Base-by-base conservation (phyloP, 2,797 vertebrate genomes). In the Melanotaenia parkinsoni region DNA sequence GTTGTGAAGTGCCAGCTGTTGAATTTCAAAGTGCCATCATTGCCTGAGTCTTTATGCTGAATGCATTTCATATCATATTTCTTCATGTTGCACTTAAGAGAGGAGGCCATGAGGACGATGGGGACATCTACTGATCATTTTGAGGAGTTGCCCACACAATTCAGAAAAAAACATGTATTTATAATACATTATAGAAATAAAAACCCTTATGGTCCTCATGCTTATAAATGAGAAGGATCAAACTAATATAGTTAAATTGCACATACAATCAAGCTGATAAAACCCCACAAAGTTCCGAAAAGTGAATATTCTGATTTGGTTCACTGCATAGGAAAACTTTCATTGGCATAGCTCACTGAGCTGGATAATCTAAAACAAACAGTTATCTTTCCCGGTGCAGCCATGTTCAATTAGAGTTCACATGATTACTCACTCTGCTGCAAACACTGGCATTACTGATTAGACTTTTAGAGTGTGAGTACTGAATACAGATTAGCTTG, bases 51-150 rank as follows among this genome's bases (percentile, higher is more conserved):
- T 53, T 50, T 18, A 62, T 56, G 68, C 64, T 58, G 20, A 10
- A 35, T 20, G 68, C 30, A 4, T 43, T 60, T 54, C 1, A 33
- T 20, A 28, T 16, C 0, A 12, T 0, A n/a, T 54, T 22, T 5
- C 16, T 33, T 58, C 32, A 37, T 20, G 10, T 28, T 43, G 2
- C 13, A 22, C 18, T 12, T 1, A 2, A 14, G 33, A 56, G 0
- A 53, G 26, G 3, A 57, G 0, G n/a, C 8, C 10, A 38, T 51
- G 47, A 51, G 16, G 40, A 33, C 59, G 79, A 69, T 22, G 40
- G 38, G 1, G 67, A 67, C 87, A 81, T 74, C 85, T 84, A 40
- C 51, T 87, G 90, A 72, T 37, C 13, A 9, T 45, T 59, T 60
- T 26, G 26, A 43, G 38, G 32, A 40, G 5, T 40, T 81, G 66